These are phyloP conservation scores for Lynx canadensis DNA, from an alignment of 2,113 vertebrate species.

Conservation along the genomic window DNA sequence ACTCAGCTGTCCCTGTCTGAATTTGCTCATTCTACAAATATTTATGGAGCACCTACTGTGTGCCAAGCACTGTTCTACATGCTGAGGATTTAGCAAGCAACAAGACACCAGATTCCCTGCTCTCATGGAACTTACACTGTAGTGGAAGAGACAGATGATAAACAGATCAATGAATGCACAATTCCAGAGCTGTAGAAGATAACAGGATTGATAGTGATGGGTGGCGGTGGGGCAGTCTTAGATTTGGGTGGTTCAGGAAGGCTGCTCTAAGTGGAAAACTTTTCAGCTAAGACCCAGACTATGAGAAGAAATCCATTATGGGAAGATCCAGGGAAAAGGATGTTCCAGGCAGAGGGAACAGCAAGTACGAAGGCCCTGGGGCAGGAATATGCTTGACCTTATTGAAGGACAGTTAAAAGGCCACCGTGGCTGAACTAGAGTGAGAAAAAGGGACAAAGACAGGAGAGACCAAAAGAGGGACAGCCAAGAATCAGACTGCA, in stretches of 20 bases:
- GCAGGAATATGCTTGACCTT: background rate
- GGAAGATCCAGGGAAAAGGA: background rate
- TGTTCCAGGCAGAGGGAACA: too few relatives aligned
- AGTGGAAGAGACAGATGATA: background rate
- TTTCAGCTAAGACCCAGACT: background rate
- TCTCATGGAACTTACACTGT: background rate
- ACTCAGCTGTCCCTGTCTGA: conserved; percentile 18
- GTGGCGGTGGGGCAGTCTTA: background rate
- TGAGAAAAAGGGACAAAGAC: background rate
- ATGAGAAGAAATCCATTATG: background rate
- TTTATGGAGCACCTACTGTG: conserved; percentile 54
- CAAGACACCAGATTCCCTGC: background rate
- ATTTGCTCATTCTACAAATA: background rate
- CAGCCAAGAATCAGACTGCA: background rate
- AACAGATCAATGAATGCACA: background rate
- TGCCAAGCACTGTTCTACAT: background rate
- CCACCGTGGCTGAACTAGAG: background rate
- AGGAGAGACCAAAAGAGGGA: background rate
- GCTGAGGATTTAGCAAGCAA: background rate
- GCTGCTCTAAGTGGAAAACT: background rate
- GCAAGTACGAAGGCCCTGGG: background rate
- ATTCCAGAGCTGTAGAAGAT: background rate
- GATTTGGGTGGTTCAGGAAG: background rate
- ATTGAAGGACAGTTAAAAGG: background rate
- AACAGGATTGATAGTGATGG: background rate